phyloP scores from a whole-genome alignment of 1,140 invertebrate genomes.

The Paraescarpia echinospica region DNA sequence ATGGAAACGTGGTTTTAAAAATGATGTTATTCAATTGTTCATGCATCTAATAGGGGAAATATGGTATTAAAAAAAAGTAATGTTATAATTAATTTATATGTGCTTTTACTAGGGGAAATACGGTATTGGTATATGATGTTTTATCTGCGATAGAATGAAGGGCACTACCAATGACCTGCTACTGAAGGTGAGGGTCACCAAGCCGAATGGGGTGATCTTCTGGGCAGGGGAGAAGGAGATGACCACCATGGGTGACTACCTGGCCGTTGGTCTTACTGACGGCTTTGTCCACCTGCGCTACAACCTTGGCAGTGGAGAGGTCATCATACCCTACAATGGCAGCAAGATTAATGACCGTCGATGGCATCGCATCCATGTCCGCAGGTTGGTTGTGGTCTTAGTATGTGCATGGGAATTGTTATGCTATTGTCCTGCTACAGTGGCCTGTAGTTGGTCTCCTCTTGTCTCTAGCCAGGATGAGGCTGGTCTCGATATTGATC shows the following conservation, averaged over 20 bases:
- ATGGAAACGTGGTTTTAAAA: background rate
- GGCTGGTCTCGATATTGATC: no score
- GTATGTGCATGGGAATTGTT: background rate
- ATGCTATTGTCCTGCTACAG: no score
- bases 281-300: slow-evolving; percentile 68
- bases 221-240: slow-evolving; percentile 80
- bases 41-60: background rate
- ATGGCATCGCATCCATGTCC: slow-evolving; percentile 85
- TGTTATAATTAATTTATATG: background rate
- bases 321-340: slow-evolving; percentile 75
- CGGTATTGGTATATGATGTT: background rate
- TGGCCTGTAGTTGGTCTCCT: no score
- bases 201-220: slow-evolving; percentile 76
- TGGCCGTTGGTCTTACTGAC: slow-evolving; percentile 74
- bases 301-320: slow-evolving; percentile 75
- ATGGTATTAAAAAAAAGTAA: background rate
- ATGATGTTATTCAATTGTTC: background rate
- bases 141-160: slow-evolving; percentile 66
- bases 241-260: slow-evolving; percentile 67
- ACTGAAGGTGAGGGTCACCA: slow-evolving; percentile 72
- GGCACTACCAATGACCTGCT: slow-evolving; percentile 80
- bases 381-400: slow-evolving; percentile 67
- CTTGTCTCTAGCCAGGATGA: no score
- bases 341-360: slow-evolving; percentile 87
- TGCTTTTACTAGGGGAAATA: background rate